Evolutionary conservation across 2,797 vertebrate genomes (phyloP), one percentile per base, ranked within the genome.

Genomic region (Acanthopagrus latus): DNA sequence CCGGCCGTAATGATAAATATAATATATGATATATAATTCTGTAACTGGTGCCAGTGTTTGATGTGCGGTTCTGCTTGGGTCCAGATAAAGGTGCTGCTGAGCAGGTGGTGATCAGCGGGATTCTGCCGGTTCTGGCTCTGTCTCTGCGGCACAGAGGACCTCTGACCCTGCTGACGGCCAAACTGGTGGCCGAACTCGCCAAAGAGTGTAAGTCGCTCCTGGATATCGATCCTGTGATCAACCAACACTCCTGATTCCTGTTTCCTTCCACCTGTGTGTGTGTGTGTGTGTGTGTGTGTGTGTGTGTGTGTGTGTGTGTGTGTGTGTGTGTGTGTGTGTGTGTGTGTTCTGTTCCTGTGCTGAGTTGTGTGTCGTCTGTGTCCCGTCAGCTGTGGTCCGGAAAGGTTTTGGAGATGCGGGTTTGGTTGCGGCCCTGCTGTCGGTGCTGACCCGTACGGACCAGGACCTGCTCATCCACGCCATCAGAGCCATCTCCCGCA

Each of bases 151-250:
- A 86, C 75, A 92, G 93, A n/a, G 95, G 95, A 29, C 85, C 78
- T 29, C 95, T 95, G 3, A 90, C 93, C 7, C 68, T 92, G 75
- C 95, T 95, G 52, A 94, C 96, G 3, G 95, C 96, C 23, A 93
- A 94, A 43, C 92, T 97, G 29, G 94, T 97, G 69, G 94, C 96
- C 50, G 96, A 97, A 84, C 95, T 97, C 70, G 94, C 96, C 83
- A 96, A 93, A 69, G 95, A 97, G 10, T 93, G 97, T 97, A 77
- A 64, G 96, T 33, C 1, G 33, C 76, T n/a, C 18, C 43, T 14
- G 20, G 1, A 23, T 0, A 18, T 9, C 8, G 11, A 1, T 50
- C 4, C 12, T 12, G 13, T 29, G 55, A 29, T 55, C 27, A 54
- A 12, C 12, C 43, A 17, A 12, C 1, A 68, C 4, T 12, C 52